Evolutionary conservation across 2,113 vertebrate genomes (phyloP), one percentile per base, ranked within the genome.

Genomic region (Stegostoma tigrinum): DNA sequence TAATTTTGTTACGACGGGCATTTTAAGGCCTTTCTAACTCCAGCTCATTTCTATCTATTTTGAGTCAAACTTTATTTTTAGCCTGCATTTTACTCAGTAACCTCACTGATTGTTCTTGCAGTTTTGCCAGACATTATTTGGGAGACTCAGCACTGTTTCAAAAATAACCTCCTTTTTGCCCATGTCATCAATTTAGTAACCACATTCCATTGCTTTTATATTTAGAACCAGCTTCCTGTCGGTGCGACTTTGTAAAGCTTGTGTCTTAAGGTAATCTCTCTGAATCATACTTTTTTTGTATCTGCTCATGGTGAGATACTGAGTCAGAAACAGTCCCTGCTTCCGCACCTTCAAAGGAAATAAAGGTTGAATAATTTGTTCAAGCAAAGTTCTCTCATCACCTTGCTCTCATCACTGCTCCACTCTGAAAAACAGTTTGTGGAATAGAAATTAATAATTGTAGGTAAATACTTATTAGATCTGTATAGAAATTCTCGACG

Each of bases 101-200:
- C 89, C 89, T 66, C 64, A 23, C 34, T 66, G 89, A 93, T 67
- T 38, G 89, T 93, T 93, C 89, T 93, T 93, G 89, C 61, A 93
- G 64, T 93, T 93, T 38, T 93, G 89, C 89, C 89, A 93, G 89
- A 38, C 89, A 38, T 93, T 93, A 93, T 67, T 61, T 93, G 89
- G 38, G 89, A 93, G n/a, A 21, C 89, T 66, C 89, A 91, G 89
- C 89, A 91, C 61, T 61, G 38, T 91, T 66, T 91, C 89, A 91
- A 91, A 91, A 66, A 93, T 93, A 93, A 93, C 89, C 67, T 93
- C 61, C 87, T 61, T 66, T 61, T 93, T 93, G 89, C 61, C 89
- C 61, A 93, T 66, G 61, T 93, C 61, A 66, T 93, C 89, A 38
- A 93, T 93, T 93, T 93, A 93, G 89, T 66, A 93, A 93, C 61